phyloP scores from a whole-genome alignment of 2,888 invertebrate genomes.

The Athalia rosae region DNA sequence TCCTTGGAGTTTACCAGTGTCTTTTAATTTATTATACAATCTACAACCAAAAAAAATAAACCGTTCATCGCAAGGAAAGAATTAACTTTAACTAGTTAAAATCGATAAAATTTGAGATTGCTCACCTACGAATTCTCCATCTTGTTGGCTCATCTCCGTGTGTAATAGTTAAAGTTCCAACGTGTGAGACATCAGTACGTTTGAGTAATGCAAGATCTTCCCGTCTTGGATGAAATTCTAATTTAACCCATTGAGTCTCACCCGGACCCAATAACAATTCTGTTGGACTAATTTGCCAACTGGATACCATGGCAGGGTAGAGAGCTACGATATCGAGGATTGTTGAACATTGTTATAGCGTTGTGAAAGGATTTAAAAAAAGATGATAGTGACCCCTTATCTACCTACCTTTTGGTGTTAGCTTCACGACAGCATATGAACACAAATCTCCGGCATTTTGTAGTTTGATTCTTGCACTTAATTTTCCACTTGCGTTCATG shows the following conservation, averaged over 20 bases:
- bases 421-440: conserved; percentile 74
- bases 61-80: background rate
- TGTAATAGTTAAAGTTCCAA: conserved; percentile 74
- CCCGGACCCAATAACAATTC: conserved; percentile 73
- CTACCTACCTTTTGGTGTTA: conserved; percentile 67
- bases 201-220: conserved; percentile 72
- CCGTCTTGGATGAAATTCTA: conserved; percentile 74
- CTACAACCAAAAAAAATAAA: conserved; percentile 52
- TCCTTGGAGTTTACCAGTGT: conserved; percentile 61
- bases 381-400: background rate
- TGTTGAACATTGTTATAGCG: background rate
- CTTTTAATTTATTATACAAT: conserved; percentile 67
- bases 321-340: conserved; percentile 59
- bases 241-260: conserved; percentile 67
- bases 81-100: background rate
- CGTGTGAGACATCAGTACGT: conserved; percentile 70
- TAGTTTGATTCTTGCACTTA: conserved; percentile 75
- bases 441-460: conserved; percentile 77
- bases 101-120: conserved; percentile 6
- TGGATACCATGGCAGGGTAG: conserved; percentile 65
- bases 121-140: conserved; percentile 67
- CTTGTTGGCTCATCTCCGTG: conserved; percentile 76
- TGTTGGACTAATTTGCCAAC: conserved; percentile 72
- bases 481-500: conserved; percentile 72
- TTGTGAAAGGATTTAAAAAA: background rate